Evolutionary conservation across 2,113 vertebrate species (phyloP), one percentile per base, ranked within the genome.

Genomic region (Rhynchomys soricoides): DNA sequence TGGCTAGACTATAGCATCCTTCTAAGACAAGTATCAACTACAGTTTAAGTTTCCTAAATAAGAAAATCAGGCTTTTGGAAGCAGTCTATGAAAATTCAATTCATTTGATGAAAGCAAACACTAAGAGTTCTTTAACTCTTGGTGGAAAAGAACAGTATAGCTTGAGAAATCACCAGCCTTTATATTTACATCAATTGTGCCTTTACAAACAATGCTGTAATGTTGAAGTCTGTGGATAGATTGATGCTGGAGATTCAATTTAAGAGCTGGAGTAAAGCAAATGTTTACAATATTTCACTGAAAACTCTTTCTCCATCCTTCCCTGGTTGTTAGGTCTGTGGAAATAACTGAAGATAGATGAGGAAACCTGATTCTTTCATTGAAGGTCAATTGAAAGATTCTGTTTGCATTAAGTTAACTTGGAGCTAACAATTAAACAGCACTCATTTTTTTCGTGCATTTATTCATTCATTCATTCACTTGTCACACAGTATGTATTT

Each of bases 181-280:
- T 97, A 45, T 57, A 88, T 95, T 96, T 97, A 96, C 64, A 92
- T 92, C 88, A 95, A 88, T 95, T 97, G 37, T 82, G 90, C 75
- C 85, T 94, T 95, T 96, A 64, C 85, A 95, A 94, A 92, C 93
- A 96, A 86, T 88, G 86, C 85, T 86, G 22, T 22, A 90, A 15
- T 94, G 37, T 62, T 83, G 86, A 94, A 91, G 78, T 50, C 93
- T 70, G 70, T 37, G n/a, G 74, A n/a, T 87, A 94, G 57, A 96
- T 96, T 97, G 89, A 96, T 93, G 87, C 74, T 70, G 34, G 77
- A 96, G 92, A 95, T 96, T 96, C 95, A 97, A 94, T 97, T 90
- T 96, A 87, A 95, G 85, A 48, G 37, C 70, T 93, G 24, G 90
- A 71, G 50, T 81, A 77, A 95, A 82, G 85, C 68, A 93, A 90